Evolutionary conservation across 1,140 invertebrate species (phyloP).

Genomic region (Camponotus vicinus): DNA sequence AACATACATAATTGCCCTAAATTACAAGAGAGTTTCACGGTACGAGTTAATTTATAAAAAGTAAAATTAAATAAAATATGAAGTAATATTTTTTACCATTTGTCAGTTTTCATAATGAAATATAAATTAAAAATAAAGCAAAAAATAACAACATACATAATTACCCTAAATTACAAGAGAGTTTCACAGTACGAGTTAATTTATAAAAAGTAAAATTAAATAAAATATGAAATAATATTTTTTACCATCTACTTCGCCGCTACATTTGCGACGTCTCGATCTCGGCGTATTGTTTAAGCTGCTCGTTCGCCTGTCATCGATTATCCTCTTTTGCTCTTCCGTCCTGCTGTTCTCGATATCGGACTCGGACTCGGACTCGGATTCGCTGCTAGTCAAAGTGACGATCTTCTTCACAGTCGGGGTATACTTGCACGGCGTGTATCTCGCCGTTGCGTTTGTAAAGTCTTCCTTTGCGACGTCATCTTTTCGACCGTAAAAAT

Average conservation of each 20-base stretch:
- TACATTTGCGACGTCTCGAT: slow-evolving; percentile 67
- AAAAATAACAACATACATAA: slow-evolving; percentile 7
- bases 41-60: background rate
- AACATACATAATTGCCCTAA: background rate
- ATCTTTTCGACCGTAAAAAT: slow-evolving; percentile 77
- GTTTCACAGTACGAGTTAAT: background rate
- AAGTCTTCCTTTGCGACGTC: slow-evolving; percentile 73
- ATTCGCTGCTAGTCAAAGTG: slow-evolving; percentile 81
- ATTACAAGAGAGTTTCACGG: background rate
- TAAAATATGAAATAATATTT: background rate
- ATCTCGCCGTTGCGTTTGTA: slow-evolving; percentile 70
- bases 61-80: background rate
- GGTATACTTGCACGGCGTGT: slow-evolving; percentile 70
- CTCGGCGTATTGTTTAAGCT: slow-evolving; percentile 60
- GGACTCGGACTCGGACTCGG: slow-evolving; percentile 81
- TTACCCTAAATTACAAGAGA: background rate
- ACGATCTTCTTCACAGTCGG: slow-evolving; percentile 80
- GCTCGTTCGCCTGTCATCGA: background rate
- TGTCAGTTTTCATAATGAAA: background rate
- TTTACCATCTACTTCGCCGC: slow-evolving; percentile 65
- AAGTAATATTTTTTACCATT: slow-evolving; percentile 65
- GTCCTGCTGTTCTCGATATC: slow-evolving; percentile 77
- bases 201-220: too few species aligned
- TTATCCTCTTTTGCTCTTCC: slow-evolving; percentile 48
- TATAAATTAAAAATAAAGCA: background rate